Base-by-base conservation (phyloP, 1,140 invertebrate genomes). In the Leptestheria dahalacensis region DNA sequence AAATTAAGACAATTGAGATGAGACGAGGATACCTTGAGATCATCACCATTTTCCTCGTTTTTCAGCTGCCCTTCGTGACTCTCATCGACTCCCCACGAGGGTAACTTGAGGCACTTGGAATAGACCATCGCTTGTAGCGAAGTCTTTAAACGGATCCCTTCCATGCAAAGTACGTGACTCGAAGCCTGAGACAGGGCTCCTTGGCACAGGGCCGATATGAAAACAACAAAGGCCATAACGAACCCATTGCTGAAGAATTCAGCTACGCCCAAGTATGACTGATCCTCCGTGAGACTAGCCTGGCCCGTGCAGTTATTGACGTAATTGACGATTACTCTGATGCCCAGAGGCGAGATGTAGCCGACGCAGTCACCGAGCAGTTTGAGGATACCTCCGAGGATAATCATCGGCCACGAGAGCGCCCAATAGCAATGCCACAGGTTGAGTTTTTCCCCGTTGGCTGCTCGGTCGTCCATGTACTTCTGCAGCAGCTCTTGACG, bases 101-200 rank as follows among this genome's bases (percentile, higher is more conserved):
- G 56, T 11, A 65, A 52, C 25, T 63, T 63, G 20, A 65, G 51
- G 18, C 61, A 57, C 52, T 65, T 65, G 26, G 65, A 53, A 29
- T 65, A 65, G 4, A 65, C 24, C 3, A 65, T 28, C 15, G 61
- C 74, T 70, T 91, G 87, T 62, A 91, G 73, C 55, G 86, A 83
- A 47, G 81, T 82, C 73, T 86, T 85, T 50, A 88, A 75, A 66
- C 84, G 78, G 58, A 85, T 86, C 54, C 86, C 87, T 73, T 87
- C 84, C 56, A 86, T 79, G 59, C 84, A 86, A 11, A 88, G 78
- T 47, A 91, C 73, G 71, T 88, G 87, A 60, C 86, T 86, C 15
- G 86, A 87, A 57, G 83, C 81, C 74, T 92, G 88, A n/a, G 86
- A 86, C 52, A 91, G 75, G 25, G 83, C 82, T 62, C 83, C 84